Conservation (phyloP, 2,113 vertebrate species). For the Saguinus imperator region DNA sequence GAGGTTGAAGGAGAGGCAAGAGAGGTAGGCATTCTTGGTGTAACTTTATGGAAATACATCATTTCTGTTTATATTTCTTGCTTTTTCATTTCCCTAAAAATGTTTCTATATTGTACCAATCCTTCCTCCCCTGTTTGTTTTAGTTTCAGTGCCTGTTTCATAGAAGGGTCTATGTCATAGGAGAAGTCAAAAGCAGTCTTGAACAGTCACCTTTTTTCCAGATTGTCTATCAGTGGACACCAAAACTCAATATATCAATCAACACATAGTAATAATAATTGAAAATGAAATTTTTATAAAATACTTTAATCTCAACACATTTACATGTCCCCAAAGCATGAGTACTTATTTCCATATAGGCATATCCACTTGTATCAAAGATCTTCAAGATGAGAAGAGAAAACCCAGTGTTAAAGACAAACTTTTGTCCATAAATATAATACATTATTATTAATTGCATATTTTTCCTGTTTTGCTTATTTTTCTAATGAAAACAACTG, state of each 20-base stretch:
- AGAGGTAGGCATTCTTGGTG: background rate
- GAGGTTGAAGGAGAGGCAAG: background rate
- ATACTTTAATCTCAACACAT: background rate
- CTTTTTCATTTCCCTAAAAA: background rate
- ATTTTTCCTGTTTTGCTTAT: constrained; percentile 6
- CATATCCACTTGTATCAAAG: background rate
- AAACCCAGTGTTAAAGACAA: background rate
- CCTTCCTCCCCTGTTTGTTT: background rate
- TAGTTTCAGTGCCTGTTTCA: background rate
- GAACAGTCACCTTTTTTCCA: background rate
- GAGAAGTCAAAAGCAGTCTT: background rate
- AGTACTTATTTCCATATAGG: constrained; percentile 10
- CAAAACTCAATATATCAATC: background rate
- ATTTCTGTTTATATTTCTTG: background rate
- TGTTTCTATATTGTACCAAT: background rate
- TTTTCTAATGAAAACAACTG: background rate
- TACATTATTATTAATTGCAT: background rate
- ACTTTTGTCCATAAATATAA: background rate
- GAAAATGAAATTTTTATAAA: background rate
- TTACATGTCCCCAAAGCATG: background rate
- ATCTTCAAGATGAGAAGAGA: background rate
- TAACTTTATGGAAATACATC: background rate
- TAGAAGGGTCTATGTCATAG: background rate
- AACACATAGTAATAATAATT: background rate
- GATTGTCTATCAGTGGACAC: background rate